Conservation (phyloP, 2,888 invertebrate species). For the Xanthia icteritia region DNA sequence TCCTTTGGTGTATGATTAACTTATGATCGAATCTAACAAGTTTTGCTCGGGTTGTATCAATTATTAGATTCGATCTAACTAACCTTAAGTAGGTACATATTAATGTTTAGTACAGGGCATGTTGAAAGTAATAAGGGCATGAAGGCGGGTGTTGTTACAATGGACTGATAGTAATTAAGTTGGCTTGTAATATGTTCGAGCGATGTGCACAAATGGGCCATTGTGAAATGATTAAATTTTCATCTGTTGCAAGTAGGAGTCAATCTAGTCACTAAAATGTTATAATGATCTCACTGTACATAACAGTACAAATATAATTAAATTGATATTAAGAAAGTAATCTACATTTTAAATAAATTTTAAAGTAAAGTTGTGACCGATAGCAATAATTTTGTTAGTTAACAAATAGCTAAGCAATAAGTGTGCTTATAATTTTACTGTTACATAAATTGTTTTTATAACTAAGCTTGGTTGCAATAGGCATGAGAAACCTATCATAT, state of each 20-base stretch:
- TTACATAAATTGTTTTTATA: constrained; percentile 17
- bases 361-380: constrained; percentile 33
- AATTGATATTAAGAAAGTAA: constrained; percentile 28
- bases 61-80: constrained; percentile 32
- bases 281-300: constrained; percentile 60
- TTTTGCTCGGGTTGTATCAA: constrained; percentile 13
- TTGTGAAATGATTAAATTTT: constrained; percentile 37
- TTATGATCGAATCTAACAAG: constrained; percentile 34
- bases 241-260: constrained; percentile 52
- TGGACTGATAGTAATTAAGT: constrained; percentile 65
- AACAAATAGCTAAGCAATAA: constrained; percentile 34
- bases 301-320: constrained; percentile 35
- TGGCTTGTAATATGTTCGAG: constrained; percentile 39
- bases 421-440: constrained; percentile 25
- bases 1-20: constrained; percentile 43
- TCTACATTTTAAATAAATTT: constrained; percentile 14
- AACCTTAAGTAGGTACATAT: constrained; percentile 29
- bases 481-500: constrained; percentile 5
- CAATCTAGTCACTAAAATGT: constrained; percentile 67
- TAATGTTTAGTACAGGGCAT: constrained; percentile 38
- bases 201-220: constrained; percentile 54
- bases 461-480: constrained; percentile 31
- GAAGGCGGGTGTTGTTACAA: constrained; percentile 49
- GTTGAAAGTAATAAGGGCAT: constrained; percentile 52
- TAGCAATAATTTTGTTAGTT: constrained; percentile 59